These are phyloP conservation scores for Monopterus albus DNA, from an alignment of 2,113 vertebrate species.

Conservation along the genomic window DNA sequence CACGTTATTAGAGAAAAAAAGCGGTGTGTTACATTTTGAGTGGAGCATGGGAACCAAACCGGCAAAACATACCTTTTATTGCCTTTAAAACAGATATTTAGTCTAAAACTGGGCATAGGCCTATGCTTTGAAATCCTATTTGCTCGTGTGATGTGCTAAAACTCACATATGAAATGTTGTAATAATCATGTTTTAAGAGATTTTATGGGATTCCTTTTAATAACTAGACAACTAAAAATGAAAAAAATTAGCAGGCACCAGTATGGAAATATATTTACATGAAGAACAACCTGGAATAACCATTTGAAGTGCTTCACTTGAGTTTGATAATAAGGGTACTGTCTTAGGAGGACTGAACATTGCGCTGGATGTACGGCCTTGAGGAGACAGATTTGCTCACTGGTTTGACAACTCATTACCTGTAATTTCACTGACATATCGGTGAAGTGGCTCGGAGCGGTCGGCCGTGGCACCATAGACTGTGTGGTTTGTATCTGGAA, in stretches of 20 bases:
- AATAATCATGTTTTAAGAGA: neutral
- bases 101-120: neutral
- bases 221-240: neutral
- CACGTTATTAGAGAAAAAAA: constrained; percentile 52
- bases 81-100: neutral
- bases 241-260: neutral
- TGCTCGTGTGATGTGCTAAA: neutral
- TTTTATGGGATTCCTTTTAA: neutral
- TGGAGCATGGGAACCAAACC: neutral
- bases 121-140: constrained; percentile 3
- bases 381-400: constrained; percentile 69
- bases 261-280: constrained; percentile 18
- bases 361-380: constrained; percentile 58
- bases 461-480: constrained; percentile 66
- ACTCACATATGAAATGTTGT: too few species aligned
- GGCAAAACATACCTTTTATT: neutral
- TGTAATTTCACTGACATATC: constrained; percentile 83
- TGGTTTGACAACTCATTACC: constrained; percentile 85
- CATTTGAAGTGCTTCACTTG: constrained; percentile 62
- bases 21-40: constrained; percentile 14
- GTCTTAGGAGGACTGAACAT: constrained; percentile 57
- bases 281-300: constrained; percentile 2
- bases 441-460: constrained; percentile 70
- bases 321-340: constrained; percentile 52
- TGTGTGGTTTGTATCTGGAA: constrained; percentile 61